phyloP scores from a whole-genome alignment of 2,888 invertebrate genomes.

The Apeira syringaria region DNA sequence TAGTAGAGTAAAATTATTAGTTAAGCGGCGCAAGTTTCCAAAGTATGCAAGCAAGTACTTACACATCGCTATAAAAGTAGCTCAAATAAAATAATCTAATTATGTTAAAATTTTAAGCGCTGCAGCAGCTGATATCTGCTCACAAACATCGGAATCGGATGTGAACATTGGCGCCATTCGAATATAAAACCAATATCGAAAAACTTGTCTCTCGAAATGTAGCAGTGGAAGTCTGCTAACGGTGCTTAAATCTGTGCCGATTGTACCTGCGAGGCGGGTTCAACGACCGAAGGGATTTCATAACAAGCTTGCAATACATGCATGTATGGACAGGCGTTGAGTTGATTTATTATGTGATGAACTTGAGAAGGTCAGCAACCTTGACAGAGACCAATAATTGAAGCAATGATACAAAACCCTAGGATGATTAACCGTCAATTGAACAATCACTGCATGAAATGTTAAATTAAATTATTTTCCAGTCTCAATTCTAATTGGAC shows the following conservation, averaged over 20 bases:
- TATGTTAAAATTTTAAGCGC: no score
- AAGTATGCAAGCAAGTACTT: no score
- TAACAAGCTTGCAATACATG: slow-evolving; percentile 4
- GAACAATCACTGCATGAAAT: no score
- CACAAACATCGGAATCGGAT: slow-evolving; percentile 15
- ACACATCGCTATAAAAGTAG: no score
- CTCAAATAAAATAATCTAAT: no score
- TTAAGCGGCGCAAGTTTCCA: no score
- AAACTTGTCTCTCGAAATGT: slow-evolving; percentile 29
- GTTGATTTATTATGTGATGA: not conserved
- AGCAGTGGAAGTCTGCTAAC: slow-evolving; percentile 21
- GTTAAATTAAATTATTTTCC: no score
- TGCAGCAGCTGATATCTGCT: slow-evolving; percentile 10
- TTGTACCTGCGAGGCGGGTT: slow-evolving; percentile 6
- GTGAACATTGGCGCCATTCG: slow-evolving; percentile 18
- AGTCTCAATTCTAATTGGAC: no score
- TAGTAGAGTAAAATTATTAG: no score
- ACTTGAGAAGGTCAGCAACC: not conserved
- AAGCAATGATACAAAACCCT: no score
- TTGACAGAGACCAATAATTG: no score
- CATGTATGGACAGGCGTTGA: not conserved
- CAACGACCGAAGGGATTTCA: slow-evolving; percentile 15
- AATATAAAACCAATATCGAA: slow-evolving; percentile 23
- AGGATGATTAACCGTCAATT: no score
- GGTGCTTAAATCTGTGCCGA: slow-evolving; percentile 8